A percentile compares a stretch with the other conserved stretches of the same genome.
Evolutionary conservation across 2,888 invertebrate species (phyloP).

Genomic region (Tholera decimalis): DNA sequence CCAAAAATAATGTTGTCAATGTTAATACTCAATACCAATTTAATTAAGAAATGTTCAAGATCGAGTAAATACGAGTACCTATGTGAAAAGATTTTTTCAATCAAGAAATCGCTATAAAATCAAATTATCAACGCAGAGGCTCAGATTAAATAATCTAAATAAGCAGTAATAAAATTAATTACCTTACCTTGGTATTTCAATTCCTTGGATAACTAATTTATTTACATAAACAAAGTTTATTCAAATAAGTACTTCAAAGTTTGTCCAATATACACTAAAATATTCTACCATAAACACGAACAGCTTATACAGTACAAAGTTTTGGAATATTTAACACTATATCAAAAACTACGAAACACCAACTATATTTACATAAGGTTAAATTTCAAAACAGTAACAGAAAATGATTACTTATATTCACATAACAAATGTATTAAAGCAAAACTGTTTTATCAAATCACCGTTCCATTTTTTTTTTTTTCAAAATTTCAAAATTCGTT

Average conservation of each 20-base stretch:
- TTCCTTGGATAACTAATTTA: constrained; percentile 13
- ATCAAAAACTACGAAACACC: constrained; percentile 38
- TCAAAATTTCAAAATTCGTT: constrained; percentile 29
- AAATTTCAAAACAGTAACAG: constrained; percentile 2
- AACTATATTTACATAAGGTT: constrained; percentile 14
- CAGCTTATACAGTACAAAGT: constrained; percentile 34
- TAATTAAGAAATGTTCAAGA: no score
- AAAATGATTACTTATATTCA: constrained; percentile 1
- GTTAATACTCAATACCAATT: no score
- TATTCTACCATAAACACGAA: constrained; percentile 49
- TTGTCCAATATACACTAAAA: constrained; percentile 43
- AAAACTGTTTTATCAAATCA: constrained; percentile 30
- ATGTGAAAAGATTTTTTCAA: background rate
- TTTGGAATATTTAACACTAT: constrained; percentile 43
- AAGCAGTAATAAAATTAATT: background rate
- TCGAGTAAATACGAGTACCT: no score
- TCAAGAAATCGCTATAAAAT: background rate
- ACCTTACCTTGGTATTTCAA: constrained; percentile 48
- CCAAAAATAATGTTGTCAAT: no score
- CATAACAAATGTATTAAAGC: background rate
- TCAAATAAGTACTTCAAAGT: constrained; percentile 36
- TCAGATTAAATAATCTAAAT: background rate
- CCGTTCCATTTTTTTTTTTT: constrained; percentile 34
- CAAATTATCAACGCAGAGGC: no score
- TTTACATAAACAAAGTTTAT: constrained; percentile 19